Base-by-base conservation (phyloP, 2,113 vertebrate genomes). In the Amphilophus citrinellus region DNA sequence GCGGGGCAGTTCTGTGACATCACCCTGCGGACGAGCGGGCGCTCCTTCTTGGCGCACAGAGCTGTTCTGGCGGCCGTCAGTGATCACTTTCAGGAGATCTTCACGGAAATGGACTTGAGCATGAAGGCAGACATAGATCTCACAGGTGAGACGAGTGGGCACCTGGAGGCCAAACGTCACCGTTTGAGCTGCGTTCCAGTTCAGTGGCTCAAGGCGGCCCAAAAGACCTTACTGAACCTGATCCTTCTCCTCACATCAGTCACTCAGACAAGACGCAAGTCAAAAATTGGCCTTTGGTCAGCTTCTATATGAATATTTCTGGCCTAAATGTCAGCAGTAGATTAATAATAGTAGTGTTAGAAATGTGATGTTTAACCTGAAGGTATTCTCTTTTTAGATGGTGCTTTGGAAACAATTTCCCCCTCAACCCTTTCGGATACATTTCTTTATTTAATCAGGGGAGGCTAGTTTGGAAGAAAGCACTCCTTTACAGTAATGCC, bases 11-110 rank as follows among this genome's bases (percentile, higher is more conserved):
- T 96, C 92, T 97, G 96, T 90, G 96, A 97, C 93, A 96, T 96
- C 60, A 97, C 94, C 27, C 88, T 97, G 90, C 94, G 93, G 76
- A 96, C 95, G 0, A 94, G 89, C 39, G 91, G 96, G 3, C 89
- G 89, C 17, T 93, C 94, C 3, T 96, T 94, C 88, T 91, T 94
- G 2, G 96, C 96, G 4, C 96, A 97, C 89, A 94, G 91, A 88
- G 95, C 96, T 1, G 96, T 96, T 4, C 88, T 97, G 87, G 96
- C 96, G 1, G 96, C 96, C 1, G 96, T 96, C 87, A 97, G 96
- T 71, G 96, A 97, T 86, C 96, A 97, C 92, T 97, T 97, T 84
- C 95, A 97, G 83, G 96, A 97, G 80, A 88, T 96, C 56, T 96
- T 97, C 77, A 91, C 93, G 18, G 96, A 96, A 78, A 96, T 96